A percentile compares a stretch with the other conserved stretches of the same genome.
phyloP scores from a whole-genome alignment of 2,797 vertebrate genomes.

The Loris lydekkerianus region DNA sequence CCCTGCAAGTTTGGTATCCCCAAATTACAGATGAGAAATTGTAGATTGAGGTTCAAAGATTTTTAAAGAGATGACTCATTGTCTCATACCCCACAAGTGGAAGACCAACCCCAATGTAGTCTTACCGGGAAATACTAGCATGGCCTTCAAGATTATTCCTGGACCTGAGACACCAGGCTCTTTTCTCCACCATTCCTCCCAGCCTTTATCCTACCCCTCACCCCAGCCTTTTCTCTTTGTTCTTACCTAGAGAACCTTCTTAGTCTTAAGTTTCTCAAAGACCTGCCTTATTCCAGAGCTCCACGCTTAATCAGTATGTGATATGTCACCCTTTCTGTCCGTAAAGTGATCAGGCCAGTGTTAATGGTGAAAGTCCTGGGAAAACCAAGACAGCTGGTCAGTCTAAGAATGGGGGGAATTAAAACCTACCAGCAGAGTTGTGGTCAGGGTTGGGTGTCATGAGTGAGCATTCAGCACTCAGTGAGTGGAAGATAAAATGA shows the following conservation, averaged over 20 bases:
- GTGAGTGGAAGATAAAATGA: rapidly evolving
- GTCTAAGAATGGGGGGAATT: not conserved
- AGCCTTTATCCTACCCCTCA: too few relatives aligned
- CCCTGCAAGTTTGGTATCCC: not conserved
- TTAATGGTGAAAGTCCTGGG: not conserved
- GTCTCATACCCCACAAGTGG: not conserved
- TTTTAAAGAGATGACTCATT: not conserved
- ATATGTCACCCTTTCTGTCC: not conserved
- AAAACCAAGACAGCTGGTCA: not conserved
- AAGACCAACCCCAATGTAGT: not conserved
- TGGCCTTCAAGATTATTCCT: not conserved
- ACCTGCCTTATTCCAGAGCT: not conserved
- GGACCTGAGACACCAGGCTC: not conserved
- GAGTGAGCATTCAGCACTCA: rapidly evolving
- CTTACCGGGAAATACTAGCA: not conserved
- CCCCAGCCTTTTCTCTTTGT: not conserved
- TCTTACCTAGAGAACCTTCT: not conserved
- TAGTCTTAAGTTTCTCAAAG: not conserved
- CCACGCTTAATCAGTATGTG: too few relatives aligned
- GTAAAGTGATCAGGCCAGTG: too few relatives aligned
- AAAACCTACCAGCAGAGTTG: not conserved
- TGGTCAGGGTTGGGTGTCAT: too few relatives aligned
- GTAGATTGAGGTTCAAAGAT: not conserved
- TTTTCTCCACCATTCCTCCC: not conserved
- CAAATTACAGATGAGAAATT: not conserved